Base-by-base conservation (phyloP, 2,113 vertebrate genomes). In the Alosa alosa region DNA sequence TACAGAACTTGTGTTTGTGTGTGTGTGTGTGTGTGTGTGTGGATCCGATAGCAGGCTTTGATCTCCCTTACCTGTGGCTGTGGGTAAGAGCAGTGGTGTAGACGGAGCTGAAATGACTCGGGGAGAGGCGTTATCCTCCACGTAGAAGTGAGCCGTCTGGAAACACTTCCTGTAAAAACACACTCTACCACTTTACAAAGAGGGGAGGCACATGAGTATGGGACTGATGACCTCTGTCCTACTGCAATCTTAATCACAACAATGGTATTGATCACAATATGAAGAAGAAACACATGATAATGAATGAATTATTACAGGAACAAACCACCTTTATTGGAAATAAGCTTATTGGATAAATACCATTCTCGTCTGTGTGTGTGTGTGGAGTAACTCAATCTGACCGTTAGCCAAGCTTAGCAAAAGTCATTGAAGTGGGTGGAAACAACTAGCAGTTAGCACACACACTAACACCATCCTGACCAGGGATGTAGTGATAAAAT, bases 71-170 rank as follows among this genome's bases (percentile, higher is more conserved):
- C 83, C 36, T 86, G 92, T 96, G 99, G 97, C 98, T 95, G 97
- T 96, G 83, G 97, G 95, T 90, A 97, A 93, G 90, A 99, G 96
- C 86, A 97, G 6, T 81, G 97, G 97, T 82, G 97, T 96, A n/a
- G 97, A 96, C 3, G 97, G 96, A 84, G 93, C 95, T 45, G 97
- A 96, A 87, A 98, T 94, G 75, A 98, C 97, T 90, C 97, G 95
- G 84, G 97, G 97, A 4, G 97, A 97, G 0, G 95, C 93, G n/a
- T 91, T 97, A 84, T 99, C 97, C 87, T 99, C 98, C 89, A 98
- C 95, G 91, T 99, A 99, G 94, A 99, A 99, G 86, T 98, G 96
- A 87, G 97, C 96, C 0, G 96, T 95, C 94, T 99, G 97, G 94
- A 98, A 99, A 92, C 98, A 99, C 92, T 98, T 99, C 93, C 98